Percentiles rank a stretch among this genome's conserved stretches.
Evolutionary conservation across 2,797 vertebrate genomes (phyloP).

Genomic region (Myotis myotis): DNA sequence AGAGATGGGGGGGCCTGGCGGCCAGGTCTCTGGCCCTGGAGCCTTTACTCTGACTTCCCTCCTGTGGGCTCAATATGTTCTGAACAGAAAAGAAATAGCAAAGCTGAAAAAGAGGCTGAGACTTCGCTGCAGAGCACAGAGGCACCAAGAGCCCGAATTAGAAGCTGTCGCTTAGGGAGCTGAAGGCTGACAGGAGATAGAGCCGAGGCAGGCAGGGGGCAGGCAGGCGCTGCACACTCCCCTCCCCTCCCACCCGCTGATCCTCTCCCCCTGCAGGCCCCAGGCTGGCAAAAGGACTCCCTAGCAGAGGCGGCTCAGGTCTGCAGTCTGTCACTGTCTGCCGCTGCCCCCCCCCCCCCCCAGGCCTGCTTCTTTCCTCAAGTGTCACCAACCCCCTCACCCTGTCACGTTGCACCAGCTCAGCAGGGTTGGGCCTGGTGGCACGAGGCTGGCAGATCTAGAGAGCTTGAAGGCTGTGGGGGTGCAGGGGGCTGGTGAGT

Average conservation of each 20-base stretch:
- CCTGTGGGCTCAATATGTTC: conserved; percentile 63
- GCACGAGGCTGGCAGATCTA: conserved; percentile 62
- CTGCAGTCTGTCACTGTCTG: conserved; percentile 66
- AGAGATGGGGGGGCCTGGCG: too few species aligned
- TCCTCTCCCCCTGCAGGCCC: background rate
- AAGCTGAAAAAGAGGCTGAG: conserved; percentile 66
- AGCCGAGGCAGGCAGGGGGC: conserved; percentile 63
- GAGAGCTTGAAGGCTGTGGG: background rate
- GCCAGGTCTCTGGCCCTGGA: background rate
- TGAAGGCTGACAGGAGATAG: conserved; percentile 71
- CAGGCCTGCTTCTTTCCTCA: conserved; percentile 41
- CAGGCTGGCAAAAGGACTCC: conserved; percentile 61
- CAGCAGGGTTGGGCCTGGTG: conserved; percentile 42
- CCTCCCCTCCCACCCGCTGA: conserved; percentile 48
- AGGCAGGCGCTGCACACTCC: conserved; percentile 38
- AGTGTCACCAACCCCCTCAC: conserved; percentile 74
- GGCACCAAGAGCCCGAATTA: conserved; percentile 74
- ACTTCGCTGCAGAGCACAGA: conserved; percentile 62
- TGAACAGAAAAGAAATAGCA: conserved; percentile 75
- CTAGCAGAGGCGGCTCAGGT: background rate
- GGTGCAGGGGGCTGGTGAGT: conserved; percentile 51
- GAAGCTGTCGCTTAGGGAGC: conserved; percentile 77
- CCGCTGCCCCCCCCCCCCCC: background rate
- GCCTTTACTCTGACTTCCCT: conserved; percentile 41
- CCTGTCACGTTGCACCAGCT: conserved; percentile 67